Evolutionary conservation across 2,113 vertebrate species (phyloP), one percentile per base, ranked within the genome.

Genomic region (Lophius piscatorius): DNA sequence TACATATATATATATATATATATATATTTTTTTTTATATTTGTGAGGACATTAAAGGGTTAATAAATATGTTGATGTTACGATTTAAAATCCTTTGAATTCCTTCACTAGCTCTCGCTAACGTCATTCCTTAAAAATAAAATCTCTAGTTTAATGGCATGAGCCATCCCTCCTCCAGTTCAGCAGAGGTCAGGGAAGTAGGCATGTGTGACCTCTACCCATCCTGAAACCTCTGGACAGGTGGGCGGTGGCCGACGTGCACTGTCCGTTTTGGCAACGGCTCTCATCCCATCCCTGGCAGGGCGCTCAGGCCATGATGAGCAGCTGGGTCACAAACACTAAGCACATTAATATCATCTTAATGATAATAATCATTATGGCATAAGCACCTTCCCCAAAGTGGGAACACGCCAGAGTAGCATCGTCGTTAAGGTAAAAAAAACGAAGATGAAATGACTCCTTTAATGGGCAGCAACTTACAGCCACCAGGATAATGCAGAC

Each of bases 331-430:
- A 93, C 94, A 95, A 95, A 95, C 93, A 95, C 95, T 95, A 94
- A 95, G 94, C 94, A 88, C 95, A 98, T 99, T 98, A 98, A 99
- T 98, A 97, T 97, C 87, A 95, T 95, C 95, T 95, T 96, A 97
- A 98, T 98, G 95, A 96, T 98, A 96, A 98, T 97, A 95, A 98
- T 99, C 96, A 99, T 99, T 97, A 98, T 94, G 94, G 94, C 94
- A 94, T 96, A 97, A 96, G 95, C 95, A 96, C 95, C 94, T 96
- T 96, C 94, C 94, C 95, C 94, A 94, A 95, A 94, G 94, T 94
- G 94, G 93, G 91, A 91, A 84, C 80, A 81, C 85, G 94, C 94
- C 95, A 93, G 93, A 91, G 92, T 93, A 93, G 92, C 92, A 91
- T 92, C 93, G 93, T 89, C 86, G 84, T 91, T 91, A 91, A 87